These are phyloP conservation scores for Drosophila conformis DNA, from an alignment of 2,888 invertebrate species.

Conservation along the genomic window DNA sequence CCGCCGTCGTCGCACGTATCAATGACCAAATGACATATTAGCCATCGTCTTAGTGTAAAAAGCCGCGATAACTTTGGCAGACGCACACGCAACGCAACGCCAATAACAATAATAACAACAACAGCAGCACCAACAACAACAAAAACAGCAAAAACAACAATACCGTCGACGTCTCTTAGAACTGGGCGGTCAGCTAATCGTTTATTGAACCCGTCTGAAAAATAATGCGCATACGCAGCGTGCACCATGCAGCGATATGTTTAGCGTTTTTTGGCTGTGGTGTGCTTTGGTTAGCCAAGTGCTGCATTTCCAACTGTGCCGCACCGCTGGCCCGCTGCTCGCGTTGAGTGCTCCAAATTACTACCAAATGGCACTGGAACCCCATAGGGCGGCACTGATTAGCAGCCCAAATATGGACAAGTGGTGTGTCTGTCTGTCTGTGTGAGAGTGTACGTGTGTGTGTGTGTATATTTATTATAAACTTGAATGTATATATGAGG, in stretches of 20 bases:
- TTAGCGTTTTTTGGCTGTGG: conserved; percentile 31
- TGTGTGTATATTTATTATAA: conserved; percentile 30
- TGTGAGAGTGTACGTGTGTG: background rate
- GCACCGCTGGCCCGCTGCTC: conserved; percentile 74
- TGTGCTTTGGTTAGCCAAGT: conserved; percentile 27
- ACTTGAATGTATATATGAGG: conserved; percentile 51
- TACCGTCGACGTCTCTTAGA: conserved; percentile 52
- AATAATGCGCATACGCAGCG: conserved; percentile 80
- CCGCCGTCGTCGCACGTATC: conserved; percentile 71
- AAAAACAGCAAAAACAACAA: conserved; percentile 3
- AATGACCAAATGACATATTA: conserved; percentile 82
- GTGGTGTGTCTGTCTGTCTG: background rate
- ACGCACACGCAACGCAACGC: conserved; percentile 61
- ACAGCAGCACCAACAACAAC: conserved; percentile 4
- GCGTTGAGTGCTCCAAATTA: conserved; percentile 78
- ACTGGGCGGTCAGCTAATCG: conserved; percentile 70
- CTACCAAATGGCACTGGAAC: conserved; percentile 55
- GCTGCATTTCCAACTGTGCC: conserved; percentile 69
- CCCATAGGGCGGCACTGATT: conserved; percentile 66
- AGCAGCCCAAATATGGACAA: conserved; percentile 51
- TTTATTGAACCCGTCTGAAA: conserved; percentile 74
- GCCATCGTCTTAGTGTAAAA: conserved; percentile 82
- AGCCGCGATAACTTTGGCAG: conserved; percentile 80
- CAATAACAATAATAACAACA: conserved; percentile 25
- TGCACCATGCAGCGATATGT: conserved; percentile 50